phyloP scores from a whole-genome alignment of 2,797 vertebrate genomes.

The Enteromius trimaculatus region DNA sequence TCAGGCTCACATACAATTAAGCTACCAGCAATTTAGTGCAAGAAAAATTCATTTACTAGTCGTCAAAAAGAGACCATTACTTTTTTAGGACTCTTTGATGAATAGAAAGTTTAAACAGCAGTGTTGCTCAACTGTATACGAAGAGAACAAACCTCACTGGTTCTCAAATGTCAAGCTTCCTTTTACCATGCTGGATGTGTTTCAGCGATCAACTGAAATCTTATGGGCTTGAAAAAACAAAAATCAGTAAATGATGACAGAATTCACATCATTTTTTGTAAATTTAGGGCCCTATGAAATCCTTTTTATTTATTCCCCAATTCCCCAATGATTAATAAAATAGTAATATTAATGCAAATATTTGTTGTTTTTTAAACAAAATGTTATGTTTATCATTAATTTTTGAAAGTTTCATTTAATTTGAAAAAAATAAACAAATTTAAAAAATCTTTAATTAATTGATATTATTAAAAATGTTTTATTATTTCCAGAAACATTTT shows the following conservation, averaged over 20 bases:
- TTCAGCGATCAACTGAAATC: neutral
- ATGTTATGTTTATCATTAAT: too few relatives aligned
- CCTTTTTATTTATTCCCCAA: neutral
- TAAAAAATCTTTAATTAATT: too few relatives aligned
- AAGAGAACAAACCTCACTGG: neutral
- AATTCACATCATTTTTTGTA: too few relatives aligned
- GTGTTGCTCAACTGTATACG: neutral
- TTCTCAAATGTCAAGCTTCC: neutral
- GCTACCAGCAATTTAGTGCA: neutral
- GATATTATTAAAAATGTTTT: too few relatives aligned
- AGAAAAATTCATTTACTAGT: neutral
- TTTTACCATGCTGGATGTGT: neutral
- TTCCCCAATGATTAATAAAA: too few relatives aligned
- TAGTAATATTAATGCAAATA: too few relatives aligned
- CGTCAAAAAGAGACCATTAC: neutral
- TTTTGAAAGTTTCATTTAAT: too few relatives aligned
- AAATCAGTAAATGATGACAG: too few relatives aligned
- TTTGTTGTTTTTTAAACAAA: too few relatives aligned
- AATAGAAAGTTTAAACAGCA: neutral
- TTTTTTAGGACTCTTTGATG: neutral
- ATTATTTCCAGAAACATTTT: too few relatives aligned
- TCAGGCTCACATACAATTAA: neutral
- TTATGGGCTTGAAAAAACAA: neutral
- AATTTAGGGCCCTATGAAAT: too few relatives aligned
- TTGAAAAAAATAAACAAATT: too few relatives aligned